Conservation (phyloP, 1,140 invertebrate genomes). For the Trinorchestia longiramus region DNA sequence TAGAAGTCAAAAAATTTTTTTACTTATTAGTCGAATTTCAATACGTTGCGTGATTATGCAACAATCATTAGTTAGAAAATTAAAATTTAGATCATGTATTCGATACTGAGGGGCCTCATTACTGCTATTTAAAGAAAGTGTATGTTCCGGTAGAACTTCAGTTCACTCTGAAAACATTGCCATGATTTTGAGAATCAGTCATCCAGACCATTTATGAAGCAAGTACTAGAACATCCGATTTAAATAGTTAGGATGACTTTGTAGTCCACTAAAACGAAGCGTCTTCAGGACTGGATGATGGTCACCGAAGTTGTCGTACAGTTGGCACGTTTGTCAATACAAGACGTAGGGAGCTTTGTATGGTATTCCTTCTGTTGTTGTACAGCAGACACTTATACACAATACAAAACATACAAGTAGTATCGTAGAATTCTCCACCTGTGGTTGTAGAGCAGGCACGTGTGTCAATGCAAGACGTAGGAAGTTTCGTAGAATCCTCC, state of each 20-base stretch:
- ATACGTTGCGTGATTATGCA: no score
- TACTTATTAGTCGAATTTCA: no score
- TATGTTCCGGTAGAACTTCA: no score
- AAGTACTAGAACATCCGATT: neutral
- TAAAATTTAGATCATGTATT: no score
- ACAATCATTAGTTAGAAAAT: no score
- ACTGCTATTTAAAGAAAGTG: no score
- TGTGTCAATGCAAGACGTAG: neutral
- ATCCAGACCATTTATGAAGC: neutral
- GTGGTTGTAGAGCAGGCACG: neutral
- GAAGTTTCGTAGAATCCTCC: neutral
- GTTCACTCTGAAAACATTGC: neutral
- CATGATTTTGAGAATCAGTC: neutral
- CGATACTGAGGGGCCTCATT: no score
- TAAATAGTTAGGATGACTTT: neutral
- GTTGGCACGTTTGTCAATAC: neutral
- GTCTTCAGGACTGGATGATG: no score
- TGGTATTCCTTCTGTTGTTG: neutral
- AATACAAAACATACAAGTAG: neutral
- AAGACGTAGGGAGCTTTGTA: neutral
- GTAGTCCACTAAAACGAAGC: neutral
- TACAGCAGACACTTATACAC: neutral
- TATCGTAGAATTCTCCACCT: neutral
- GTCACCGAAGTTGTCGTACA: neutral
- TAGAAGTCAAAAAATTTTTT: no score